A percentile compares a stretch with the other conserved stretches of the same genome.
These are phyloP conservation scores for Ormyrus thymus DNA, from an alignment of 2,888 invertebrate species.

Conservation along the genomic window DNA sequence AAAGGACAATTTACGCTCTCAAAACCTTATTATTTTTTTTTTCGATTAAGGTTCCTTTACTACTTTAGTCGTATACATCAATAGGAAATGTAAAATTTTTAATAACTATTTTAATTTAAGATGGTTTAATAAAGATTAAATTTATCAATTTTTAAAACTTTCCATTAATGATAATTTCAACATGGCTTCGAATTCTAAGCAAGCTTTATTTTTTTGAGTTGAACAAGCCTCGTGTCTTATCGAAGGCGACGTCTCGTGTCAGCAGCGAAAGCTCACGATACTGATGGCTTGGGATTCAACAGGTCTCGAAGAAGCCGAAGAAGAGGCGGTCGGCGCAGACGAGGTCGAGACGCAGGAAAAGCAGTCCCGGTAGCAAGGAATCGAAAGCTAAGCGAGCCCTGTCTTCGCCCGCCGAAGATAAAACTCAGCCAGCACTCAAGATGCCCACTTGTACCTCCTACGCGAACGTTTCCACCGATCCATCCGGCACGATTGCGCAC, in stretches of 20 bases:
- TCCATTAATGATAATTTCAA: constrained; percentile 12
- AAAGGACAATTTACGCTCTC: constrained; percentile 22
- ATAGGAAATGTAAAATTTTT: constrained; percentile 50
- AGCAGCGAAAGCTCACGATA: not conserved
- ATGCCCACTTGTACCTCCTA: constrained; percentile 38
- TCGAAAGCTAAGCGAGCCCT: constrained; percentile 38
- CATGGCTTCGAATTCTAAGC: not conserved
- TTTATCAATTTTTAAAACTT: constrained; percentile 53
- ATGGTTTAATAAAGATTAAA: constrained; percentile 55
- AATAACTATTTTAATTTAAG: constrained; percentile 44
- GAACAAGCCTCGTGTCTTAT: not conserved
- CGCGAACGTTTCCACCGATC: constrained; percentile 32
- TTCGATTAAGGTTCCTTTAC: constrained; percentile 46
- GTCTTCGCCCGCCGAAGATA: constrained; percentile 46
- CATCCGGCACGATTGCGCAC: constrained; percentile 30
- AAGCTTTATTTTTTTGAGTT: constrained; percentile 2
- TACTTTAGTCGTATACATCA: constrained; percentile 33
- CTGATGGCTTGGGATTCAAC: constrained; percentile 25
- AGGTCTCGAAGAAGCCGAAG: constrained; percentile 23
- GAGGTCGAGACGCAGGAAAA: constrained; percentile 10
- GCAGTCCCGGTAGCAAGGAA: not conserved
- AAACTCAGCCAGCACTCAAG: constrained; percentile 38
- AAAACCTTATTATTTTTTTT: constrained; percentile 40
- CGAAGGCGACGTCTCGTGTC: not conserved
- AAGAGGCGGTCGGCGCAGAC: not conserved